Conservation (phyloP, 1,140 invertebrate genomes). For the Aphelenchoides fujianensis region DNA sequence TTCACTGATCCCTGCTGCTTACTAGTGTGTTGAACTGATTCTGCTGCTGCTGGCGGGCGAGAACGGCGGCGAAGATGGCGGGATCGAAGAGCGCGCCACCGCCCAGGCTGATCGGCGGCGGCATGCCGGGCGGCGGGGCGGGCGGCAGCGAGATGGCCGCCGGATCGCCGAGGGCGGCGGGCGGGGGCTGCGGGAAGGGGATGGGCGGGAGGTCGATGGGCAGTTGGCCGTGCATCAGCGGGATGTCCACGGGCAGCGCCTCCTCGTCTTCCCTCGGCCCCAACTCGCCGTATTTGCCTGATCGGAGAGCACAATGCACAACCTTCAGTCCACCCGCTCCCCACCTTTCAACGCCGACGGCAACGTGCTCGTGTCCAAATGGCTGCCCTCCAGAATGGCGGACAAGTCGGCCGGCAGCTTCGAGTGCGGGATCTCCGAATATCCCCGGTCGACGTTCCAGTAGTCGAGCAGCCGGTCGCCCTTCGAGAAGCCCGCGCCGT, state of each 20-base stretch:
- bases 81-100: background rate
- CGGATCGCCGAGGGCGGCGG: no score
- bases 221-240: background rate
- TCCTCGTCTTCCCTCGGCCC: background rate
- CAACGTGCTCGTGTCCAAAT: constrained; percentile 40
- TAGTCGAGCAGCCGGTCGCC: constrained; percentile 37
- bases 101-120: background rate
- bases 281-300: background rate
- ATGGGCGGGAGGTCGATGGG: background rate
- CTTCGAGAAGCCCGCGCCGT: constrained; percentile 35
- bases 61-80: background rate
- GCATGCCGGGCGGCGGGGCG: background rate
- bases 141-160: no score
- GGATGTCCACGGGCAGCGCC: background rate
- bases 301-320: background rate
- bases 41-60: background rate
- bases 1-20: background rate
- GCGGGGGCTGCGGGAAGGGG: background rate
- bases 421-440: constrained; percentile 35
- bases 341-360: constrained; percentile 39
- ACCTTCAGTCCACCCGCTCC: background rate
- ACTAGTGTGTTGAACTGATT: background rate
- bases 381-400: constrained; percentile 40
- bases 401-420: constrained; percentile 38
- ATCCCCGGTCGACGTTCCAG: constrained; percentile 41